Conservation (phyloP, 2,888 invertebrate genomes). For the Ypsolopha sequella region DNA sequence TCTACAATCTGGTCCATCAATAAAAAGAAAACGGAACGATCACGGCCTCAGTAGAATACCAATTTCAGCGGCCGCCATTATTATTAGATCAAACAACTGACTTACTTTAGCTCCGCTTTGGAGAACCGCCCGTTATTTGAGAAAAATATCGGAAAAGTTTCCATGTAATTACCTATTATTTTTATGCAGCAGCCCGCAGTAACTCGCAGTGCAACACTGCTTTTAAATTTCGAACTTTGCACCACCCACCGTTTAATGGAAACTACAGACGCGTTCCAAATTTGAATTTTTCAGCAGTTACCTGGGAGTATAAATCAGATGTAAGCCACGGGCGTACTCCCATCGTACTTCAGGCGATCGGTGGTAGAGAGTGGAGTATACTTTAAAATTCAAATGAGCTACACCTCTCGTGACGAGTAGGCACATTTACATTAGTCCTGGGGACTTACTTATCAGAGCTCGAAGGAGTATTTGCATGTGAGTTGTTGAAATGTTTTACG, state of each 20-base stretch:
- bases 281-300: constrained; percentile 67
- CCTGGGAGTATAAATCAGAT: constrained; percentile 64
- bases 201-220: not conserved
- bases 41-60: no score
- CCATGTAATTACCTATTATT: constrained; percentile 1
- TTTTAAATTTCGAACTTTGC: constrained; percentile 4
- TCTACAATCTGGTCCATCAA: no score
- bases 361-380: constrained; percentile 30
- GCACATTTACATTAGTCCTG: constrained; percentile 1
- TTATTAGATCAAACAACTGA: no score
- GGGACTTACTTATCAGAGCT: not conserved
- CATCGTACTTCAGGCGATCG: constrained; percentile 21
- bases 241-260: constrained; percentile 28
- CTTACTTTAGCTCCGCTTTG: no score
- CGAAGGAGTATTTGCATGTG: not conserved
- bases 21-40: no score
- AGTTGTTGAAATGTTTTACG: not conserved
- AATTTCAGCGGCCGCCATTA: no score
- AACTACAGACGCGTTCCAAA: constrained; percentile 35
- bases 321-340: constrained; percentile 38
- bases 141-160: constrained; percentile 1
- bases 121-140: not conserved
- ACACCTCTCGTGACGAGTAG: constrained; percentile 13
- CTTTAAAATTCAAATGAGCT: constrained; percentile 61
- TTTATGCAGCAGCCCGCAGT: not conserved